These are phyloP conservation scores for Turdus rufiventris DNA, from an alignment of 2,113 vertebrate species.

Conservation along the genomic window DNA sequence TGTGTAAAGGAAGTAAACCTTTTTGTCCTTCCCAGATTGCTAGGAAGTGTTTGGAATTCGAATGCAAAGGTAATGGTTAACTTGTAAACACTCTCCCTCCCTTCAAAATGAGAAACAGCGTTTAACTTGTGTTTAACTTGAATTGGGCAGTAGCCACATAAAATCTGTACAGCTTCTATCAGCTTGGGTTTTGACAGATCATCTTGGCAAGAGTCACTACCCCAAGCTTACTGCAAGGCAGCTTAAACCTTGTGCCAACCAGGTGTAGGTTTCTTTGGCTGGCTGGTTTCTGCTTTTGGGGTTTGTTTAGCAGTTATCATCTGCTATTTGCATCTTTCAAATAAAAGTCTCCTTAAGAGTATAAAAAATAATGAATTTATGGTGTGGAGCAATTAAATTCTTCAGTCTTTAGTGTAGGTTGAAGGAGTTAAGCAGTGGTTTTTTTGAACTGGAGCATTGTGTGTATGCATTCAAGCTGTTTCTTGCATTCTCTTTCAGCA, in stretches of 20 bases:
- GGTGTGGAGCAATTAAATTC: not conserved
- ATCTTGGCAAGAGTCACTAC: not conserved
- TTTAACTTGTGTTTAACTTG: not conserved
- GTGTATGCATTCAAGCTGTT: not conserved
- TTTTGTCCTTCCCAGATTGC: not conserved
- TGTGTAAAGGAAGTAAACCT: not conserved
- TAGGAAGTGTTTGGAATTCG: not conserved
- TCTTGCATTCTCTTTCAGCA: not conserved
- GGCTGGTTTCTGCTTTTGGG: not conserved
- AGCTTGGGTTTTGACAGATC: not conserved
- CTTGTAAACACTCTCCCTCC: not conserved
- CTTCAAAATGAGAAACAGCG: not conserved
- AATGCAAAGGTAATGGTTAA: not conserved
- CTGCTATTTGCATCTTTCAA: not conserved
- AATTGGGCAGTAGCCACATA: not conserved
- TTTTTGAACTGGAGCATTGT: not conserved
- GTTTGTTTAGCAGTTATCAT: not conserved
- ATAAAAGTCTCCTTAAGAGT: not conserved
- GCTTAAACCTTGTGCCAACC: not conserved
- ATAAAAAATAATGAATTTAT: fast-evolving
- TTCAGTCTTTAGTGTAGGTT: not conserved
- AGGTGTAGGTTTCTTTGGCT: not conserved
- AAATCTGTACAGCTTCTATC: not conserved
- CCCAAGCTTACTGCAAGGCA: not conserved
- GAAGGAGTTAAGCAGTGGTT: not conserved